A percentile compares a stretch with the other conserved stretches of the same genome.
Conservation (phyloP, 2,113 vertebrate genomes). For the Tyrannus savana region DNA sequence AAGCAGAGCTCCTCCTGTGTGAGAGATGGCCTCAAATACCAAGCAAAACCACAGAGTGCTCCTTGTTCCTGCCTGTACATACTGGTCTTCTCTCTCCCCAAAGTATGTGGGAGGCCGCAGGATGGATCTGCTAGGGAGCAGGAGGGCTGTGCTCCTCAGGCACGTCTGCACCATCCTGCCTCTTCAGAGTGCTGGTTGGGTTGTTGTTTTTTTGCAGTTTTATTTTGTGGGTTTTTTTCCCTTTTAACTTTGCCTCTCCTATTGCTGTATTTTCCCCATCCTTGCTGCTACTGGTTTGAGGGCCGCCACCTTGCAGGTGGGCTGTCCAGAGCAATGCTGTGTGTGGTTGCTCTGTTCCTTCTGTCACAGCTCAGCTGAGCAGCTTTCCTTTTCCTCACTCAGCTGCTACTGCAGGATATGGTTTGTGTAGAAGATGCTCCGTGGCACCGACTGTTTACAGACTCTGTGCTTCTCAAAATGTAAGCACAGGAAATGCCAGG, state of each 20-base stretch:
- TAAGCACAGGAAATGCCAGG: neutral
- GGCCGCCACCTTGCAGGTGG: neutral
- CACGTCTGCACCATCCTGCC: neutral
- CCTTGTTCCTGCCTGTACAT: constrained; percentile 56
- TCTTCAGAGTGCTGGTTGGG: neutral
- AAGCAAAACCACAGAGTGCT: constrained; percentile 57
- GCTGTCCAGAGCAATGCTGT: neutral
- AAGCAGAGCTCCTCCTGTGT: constrained; percentile 52
- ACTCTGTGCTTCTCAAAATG: neutral
- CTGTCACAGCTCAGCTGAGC: neutral
- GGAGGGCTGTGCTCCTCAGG: neutral
- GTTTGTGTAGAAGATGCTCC: neutral
- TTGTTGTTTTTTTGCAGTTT: neutral
- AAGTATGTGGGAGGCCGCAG: neutral
- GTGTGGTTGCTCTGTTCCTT: neutral
- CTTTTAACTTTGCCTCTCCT: neutral
- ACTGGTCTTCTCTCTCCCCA: constrained; percentile 1
- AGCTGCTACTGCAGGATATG: neutral
- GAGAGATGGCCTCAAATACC: constrained; percentile 55
- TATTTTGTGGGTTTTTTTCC: neutral
- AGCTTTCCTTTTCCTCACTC: neutral
- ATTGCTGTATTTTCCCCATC: neutral
- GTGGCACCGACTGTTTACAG: neutral
- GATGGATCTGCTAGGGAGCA: neutral
- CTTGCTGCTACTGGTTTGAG: neutral